phyloP scores from a whole-genome alignment of 2,113 vertebrate genomes.

The Paradisaea rubra region DNA sequence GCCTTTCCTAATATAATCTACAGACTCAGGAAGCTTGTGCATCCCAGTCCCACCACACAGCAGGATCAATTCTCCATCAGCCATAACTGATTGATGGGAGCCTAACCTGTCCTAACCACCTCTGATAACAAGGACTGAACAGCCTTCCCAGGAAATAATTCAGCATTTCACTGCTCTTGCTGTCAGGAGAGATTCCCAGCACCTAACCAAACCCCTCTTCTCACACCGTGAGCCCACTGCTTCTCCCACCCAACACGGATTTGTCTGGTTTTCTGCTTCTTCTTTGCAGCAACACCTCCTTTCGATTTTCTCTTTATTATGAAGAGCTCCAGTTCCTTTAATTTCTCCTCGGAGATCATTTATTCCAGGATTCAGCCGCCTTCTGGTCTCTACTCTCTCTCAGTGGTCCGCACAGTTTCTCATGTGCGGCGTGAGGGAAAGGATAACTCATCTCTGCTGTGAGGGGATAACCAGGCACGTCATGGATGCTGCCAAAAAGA shows the following conservation, averaged over 20 bases:
- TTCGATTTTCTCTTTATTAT: neutral
- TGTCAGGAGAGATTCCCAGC: neutral
- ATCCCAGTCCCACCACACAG: neutral
- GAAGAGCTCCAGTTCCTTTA: neutral
- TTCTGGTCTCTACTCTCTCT: neutral
- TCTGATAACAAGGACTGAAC: neutral
- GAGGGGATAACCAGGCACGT: neutral
- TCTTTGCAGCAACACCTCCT: neutral
- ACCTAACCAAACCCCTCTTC: neutral
- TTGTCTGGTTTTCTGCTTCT: neutral
- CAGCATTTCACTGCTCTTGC: neutral
- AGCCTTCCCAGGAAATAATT: neutral
- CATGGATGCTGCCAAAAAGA: neutral
- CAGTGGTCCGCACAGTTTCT: neutral
- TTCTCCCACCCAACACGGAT: neutral
- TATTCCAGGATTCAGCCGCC: neutral
- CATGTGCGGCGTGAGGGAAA: neutral
- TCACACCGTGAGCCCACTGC: neutral
- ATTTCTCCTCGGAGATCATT: neutral
- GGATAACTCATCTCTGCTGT: neutral
- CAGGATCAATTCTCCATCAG: neutral
- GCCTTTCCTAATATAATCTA: neutral
- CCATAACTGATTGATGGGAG: neutral
- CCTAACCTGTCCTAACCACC: neutral
- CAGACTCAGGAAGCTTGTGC: neutral